A percentile compares a stretch with the other conserved stretches of the same genome.
Conservation (phyloP, 2,888 invertebrate genomes). For the Xanthorhoe designata region DNA sequence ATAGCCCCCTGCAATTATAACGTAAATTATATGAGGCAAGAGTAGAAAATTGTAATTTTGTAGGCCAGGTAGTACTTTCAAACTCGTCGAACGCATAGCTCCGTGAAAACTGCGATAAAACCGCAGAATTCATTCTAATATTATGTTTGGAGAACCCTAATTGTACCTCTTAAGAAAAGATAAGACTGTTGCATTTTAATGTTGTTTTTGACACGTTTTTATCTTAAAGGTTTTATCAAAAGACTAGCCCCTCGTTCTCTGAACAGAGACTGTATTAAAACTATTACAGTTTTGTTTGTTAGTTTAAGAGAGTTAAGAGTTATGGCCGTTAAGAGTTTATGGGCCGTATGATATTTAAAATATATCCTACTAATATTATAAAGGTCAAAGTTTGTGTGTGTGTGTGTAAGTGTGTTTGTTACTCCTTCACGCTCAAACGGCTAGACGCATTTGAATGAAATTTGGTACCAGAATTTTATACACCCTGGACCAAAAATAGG, state of each 20-base stretch:
- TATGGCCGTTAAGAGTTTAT: no score
- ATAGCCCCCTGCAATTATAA: conserved; percentile 39
- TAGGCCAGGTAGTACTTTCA: conserved; percentile 46
- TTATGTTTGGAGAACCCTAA: conserved; percentile 22
- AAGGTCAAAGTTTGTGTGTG: no score
- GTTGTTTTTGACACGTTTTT: not conserved
- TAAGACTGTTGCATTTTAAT: conserved; percentile 11
- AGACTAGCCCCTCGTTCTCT: not conserved
- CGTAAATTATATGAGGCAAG: conserved; percentile 41
- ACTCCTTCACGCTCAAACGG: no score
- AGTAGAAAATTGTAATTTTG: conserved; percentile 37
- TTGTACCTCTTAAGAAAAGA: conserved; percentile 18
- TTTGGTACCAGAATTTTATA: no score
- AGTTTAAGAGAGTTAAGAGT: no score
- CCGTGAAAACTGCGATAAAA: conserved; percentile 37
- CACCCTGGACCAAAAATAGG: no score
- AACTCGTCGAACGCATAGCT: conserved; percentile 30
- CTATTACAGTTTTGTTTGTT: no score
- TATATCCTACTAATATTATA: no score
- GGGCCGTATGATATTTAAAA: no score
- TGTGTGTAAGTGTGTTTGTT: no score
- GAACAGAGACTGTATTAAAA: no score
- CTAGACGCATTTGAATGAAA: no score
- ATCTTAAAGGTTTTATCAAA: not conserved
- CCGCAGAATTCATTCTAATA: conserved; percentile 15